Evolutionary conservation across 2,888 invertebrate species (phyloP).

Genomic region (Enchytraeus crypticus): DNA sequence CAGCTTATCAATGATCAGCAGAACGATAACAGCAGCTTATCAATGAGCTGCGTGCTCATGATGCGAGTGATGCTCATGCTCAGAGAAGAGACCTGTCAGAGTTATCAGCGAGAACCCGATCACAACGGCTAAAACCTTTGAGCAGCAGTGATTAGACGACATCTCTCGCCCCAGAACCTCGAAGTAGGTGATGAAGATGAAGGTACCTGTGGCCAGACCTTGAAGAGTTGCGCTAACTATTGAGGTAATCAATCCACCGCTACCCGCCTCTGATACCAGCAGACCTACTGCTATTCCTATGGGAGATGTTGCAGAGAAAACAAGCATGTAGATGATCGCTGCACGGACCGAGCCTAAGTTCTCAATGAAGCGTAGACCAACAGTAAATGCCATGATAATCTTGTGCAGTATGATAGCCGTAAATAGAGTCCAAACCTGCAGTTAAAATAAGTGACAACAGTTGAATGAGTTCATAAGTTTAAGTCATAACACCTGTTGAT

Average conservation of each 20-base stretch:
- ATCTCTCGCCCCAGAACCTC: slow-evolving; percentile 69
- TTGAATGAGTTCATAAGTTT: too few species aligned
- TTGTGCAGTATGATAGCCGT: slow-evolving; percentile 52
- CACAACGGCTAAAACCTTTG: slow-evolving; percentile 9
- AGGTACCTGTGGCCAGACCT: slow-evolving; percentile 79
- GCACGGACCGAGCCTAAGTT: not conserved
- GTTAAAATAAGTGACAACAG: too few species aligned
- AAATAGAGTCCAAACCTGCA: slow-evolving; percentile 41
- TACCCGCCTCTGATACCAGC: not conserved
- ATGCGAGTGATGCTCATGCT: slow-evolving; percentile 1
- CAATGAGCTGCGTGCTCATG: too few species aligned
- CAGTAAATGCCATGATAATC: slow-evolving; percentile 51
- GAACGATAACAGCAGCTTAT: too few species aligned
- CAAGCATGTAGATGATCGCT: slow-evolving; percentile 41
- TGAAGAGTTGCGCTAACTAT: slow-evolving; percentile 51
- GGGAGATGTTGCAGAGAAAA: slow-evolving; percentile 14
- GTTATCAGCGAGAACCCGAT: slow-evolving; percentile 10
- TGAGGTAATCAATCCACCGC: not conserved
- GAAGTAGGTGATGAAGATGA: slow-evolving; percentile 86
- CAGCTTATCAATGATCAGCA: too few species aligned
- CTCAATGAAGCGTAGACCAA: slow-evolving; percentile 48
- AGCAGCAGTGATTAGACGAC: slow-evolving; percentile 9
- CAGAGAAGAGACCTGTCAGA: slow-evolving; percentile 3
- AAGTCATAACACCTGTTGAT: too few species aligned
- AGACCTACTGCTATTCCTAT: slow-evolving; percentile 16